Conservation (phyloP, 2,113 vertebrate species). For the human (Homo sapiens) region GRCh38 chr22:37566501-37567000, state of each 20-base stretch:
- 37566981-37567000: background rate
- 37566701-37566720: constrained; percentile 95
- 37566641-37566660: constrained; percentile 78
- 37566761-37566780: constrained; percentile 87
- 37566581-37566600: constrained; percentile 89
- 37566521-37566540: constrained; percentile 99
- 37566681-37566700: constrained; percentile 96
- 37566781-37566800: constrained; percentile 85
- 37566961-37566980: background rate
- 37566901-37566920: background rate
- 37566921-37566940: background rate
- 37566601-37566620: constrained; percentile 90
- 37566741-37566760: constrained; percentile 83
- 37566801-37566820: constrained; percentile 90
- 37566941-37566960: background rate
- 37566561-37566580: constrained; percentile 81
- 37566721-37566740: constrained; percentile 85
- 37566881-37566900: background rate
- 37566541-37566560: constrained; percentile 89
- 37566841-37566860: background rate
- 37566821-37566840: fast-evolving
- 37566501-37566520: constrained; percentile 94
- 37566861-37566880: background rate
- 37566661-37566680: constrained; percentile 86
- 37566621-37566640: constrained; percentile 79